Evolutionary conservation across 2,888 invertebrate genomes (phyloP), one percentile per base, ranked within the genome.

Genomic region (Tipula lateralis): DNA sequence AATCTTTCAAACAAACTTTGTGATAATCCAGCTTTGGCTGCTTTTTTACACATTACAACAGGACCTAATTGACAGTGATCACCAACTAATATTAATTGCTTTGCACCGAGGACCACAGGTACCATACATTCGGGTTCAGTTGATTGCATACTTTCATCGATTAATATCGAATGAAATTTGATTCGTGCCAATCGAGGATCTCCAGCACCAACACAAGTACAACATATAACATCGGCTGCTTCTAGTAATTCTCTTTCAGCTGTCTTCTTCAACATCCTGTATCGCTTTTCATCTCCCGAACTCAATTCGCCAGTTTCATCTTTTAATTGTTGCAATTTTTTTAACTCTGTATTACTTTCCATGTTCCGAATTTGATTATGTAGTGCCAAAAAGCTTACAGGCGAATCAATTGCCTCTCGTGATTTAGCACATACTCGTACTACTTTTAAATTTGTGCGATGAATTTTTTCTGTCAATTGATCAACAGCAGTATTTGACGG

Each of bases 401-500:
- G 97, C 0, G 99, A 99, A 88, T 99, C 99, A 88, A 99, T 97
- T 0, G 99, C 98, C 89, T 99, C 99, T 34, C 99, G 93, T 0
- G 98, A 98, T 90, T 99, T 99, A 34, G 99, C 99, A 91, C 99
- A 99, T 9, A 99, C 92, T 0, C 99, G 92, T 1, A 99, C 98
- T 3, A 92, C 92, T 91, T 98, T 99, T 66, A 99, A 92, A 83
- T 99, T 99, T 5, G 99, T 99, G 87, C 95, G 93, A 90, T 99
- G 99, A 85, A 99, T 99, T 90, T 99, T 99, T 90, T 99, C 99
- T 0, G 99, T 99, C 19, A 99, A 92, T 88, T 99, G 99, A 90
- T 99, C 99, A 0, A 99, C 99, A 29, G 99, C 99, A 0, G 99
- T 99, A 90, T 99, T 99, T 85, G 98, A 98, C 0, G 99, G 99